Evolutionary conservation across 2,113 vertebrate species (phyloP).

Genomic region (Lota lota): DNA sequence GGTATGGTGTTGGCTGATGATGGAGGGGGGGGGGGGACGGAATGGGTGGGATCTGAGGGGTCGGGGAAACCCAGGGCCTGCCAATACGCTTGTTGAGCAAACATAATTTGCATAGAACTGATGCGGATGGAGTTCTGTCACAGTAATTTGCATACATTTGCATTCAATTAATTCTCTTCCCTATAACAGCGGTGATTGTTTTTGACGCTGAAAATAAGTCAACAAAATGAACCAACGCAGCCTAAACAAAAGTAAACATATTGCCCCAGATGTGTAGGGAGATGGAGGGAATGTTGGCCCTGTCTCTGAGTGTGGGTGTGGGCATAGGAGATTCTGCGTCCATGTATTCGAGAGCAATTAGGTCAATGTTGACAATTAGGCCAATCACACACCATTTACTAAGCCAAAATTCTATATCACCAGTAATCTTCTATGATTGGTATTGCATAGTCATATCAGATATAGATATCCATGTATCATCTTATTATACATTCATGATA

Average conservation of each 20-base stretch:
- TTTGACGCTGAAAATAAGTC: constrained; percentile 69
- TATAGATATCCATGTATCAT: too few relatives aligned
- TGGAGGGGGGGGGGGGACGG: constrained; percentile 27
- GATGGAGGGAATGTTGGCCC: too few relatives aligned
- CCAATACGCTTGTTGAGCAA: constrained; percentile 71
- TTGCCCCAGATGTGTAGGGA: constrained; percentile 42
- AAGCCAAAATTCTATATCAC: neutral
- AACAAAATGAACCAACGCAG: constrained; percentile 56
- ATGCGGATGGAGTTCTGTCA: constrained; percentile 68
- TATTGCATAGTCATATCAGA: too few relatives aligned
- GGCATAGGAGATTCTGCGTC: too few relatives aligned
- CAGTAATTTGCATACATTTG: constrained; percentile 74
- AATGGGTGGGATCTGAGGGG: constrained; percentile 36
- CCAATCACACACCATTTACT: too few relatives aligned
- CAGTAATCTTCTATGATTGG: too few relatives aligned
- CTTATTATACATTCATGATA: too few relatives aligned
- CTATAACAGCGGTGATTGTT: constrained; percentile 62
- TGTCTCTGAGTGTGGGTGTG: too few relatives aligned
- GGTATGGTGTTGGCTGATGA: constrained; percentile 13
- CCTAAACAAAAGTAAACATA: constrained; percentile 64
- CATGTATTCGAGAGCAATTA: too few relatives aligned
- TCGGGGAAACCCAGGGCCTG: constrained; percentile 38
- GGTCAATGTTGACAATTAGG: too few relatives aligned
- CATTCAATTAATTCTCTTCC: constrained; percentile 73
- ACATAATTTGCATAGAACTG: constrained; percentile 73